Conservation (phyloP, 1,140 invertebrate genomes). For the Ladona fulva region DNA sequence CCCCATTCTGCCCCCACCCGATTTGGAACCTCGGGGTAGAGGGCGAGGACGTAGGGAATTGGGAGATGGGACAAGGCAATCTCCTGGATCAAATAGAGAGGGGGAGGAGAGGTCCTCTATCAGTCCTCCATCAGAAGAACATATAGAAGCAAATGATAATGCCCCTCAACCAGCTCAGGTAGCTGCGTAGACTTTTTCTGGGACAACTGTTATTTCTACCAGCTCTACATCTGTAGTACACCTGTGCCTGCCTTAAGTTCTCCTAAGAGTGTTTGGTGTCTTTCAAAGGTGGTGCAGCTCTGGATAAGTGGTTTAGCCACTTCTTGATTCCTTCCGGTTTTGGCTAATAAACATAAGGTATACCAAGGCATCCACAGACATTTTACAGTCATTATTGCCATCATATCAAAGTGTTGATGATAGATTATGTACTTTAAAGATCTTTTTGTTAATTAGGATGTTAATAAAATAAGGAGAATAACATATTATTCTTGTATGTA, state of each 20-base stretch:
- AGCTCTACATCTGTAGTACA: background rate
- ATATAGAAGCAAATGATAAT: background rate
- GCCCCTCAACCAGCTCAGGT: background rate
- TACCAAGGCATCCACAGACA: background rate
- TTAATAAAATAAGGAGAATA: conserved; percentile 2
- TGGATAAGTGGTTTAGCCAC: background rate
- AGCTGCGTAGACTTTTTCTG: background rate
- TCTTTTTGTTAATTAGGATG: background rate
- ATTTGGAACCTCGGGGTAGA: conserved; percentile 19
- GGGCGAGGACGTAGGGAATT: background rate
- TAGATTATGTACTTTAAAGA: background rate
- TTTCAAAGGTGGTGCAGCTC: background rate
- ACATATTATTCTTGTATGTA: background rate
- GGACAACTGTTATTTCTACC: background rate
- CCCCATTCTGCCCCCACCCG: conserved; percentile 40
- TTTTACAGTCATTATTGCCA: background rate
- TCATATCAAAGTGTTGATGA: background rate
- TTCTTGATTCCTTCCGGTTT: background rate
- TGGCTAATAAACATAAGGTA: background rate
- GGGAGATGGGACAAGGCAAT: background rate
- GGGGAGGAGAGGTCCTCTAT: background rate
- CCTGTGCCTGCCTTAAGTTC: background rate
- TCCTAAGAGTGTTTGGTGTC: background rate
- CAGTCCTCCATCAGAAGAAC: background rate
- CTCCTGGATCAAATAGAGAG: background rate